Percentiles rank a stretch among this genome's conserved stretches.
phyloP scores from a whole-genome alignment of 2,797 vertebrate species.

The Hapalemur alaotrensis region DNA sequence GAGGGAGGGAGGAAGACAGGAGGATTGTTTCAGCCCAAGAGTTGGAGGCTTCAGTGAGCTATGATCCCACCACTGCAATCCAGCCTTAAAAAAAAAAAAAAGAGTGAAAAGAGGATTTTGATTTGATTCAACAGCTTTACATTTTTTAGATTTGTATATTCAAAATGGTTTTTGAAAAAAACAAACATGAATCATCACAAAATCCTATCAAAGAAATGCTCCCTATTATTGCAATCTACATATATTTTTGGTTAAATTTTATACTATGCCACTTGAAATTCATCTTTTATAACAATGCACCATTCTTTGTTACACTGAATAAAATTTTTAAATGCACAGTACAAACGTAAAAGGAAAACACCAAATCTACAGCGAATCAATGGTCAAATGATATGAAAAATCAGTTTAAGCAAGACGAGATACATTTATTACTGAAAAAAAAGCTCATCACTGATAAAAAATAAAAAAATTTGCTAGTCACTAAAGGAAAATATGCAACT shows the following conservation, averaged over 20 bases:
- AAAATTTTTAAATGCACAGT: background rate
- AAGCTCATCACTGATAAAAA: background rate
- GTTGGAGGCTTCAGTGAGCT: background rate
- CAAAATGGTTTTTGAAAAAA: background rate
- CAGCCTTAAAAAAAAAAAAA: background rate
- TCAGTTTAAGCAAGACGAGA: background rate
- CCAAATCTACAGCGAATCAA: conserved; percentile 1
- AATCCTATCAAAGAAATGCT: background rate
- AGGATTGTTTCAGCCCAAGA: background rate
- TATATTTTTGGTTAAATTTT: background rate
- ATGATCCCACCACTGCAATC: rapidly evolving
- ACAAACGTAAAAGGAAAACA: conserved; percentile 28
- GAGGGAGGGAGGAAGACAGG: no score
- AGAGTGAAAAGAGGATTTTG: no score
- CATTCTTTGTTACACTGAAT: background rate
- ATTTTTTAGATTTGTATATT: background rate
- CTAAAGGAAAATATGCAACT: background rate
- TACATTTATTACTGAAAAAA: background rate
- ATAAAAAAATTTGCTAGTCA: background rate
- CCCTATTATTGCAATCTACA: background rate
- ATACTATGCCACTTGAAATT: conserved; percentile 5
- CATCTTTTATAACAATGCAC: background rate
- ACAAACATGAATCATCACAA: background rate
- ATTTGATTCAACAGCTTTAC: background rate
- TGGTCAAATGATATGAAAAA: conserved; percentile 23